Evolutionary conservation across 2,113 vertebrate species (phyloP), one percentile per base, ranked within the genome.

Genomic region (Gopherus flavomarginatus): DNA sequence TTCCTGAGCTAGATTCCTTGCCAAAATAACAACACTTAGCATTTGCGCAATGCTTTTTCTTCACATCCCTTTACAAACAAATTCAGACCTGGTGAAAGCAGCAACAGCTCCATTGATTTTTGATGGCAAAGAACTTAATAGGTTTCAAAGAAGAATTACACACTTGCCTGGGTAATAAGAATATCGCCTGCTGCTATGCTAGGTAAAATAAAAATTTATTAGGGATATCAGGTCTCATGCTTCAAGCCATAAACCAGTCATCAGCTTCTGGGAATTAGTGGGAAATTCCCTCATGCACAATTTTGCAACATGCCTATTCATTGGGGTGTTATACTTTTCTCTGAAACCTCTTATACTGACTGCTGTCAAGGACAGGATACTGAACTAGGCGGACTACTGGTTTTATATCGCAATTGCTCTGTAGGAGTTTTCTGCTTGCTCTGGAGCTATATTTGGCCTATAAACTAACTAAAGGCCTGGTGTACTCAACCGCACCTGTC

Each of bases 1-100:
- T 93, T 96, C 96, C 50, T 95, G 81, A 87, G 82, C 83, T 91
- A 1, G 83, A 54, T 89, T 84, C 88, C 42, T 35, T 96, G 95
- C 95, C 95, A 97, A 95, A 95, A 95, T 80, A 97, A 93, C 95
- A 92, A 22, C 91, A 57, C 94, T 96, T 90, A 92, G 49, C 91
- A 84, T 90, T 96, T 94, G 78, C 89, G 77, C 57, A 65, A 62
- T 31, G 44, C 93, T 94, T 97, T 95, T 96, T 97, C 96, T 97
- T 97, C 97, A 97, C 97, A 97, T 97, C 59, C 85, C 83, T 94
- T 84, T 81, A 22, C 42, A 90, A 75, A 84, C 49, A 52, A 84
- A 84, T 62, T 53, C 49, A 62, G 85, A 89, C 81, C 44, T 2
- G 0, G 82, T 84, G 90, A 92, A 94, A 97, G 88, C 93, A 97